Evolutionary conservation across 2,888 invertebrate genomes (phyloP).

Genomic region (Diplazon laetatorius): DNA sequence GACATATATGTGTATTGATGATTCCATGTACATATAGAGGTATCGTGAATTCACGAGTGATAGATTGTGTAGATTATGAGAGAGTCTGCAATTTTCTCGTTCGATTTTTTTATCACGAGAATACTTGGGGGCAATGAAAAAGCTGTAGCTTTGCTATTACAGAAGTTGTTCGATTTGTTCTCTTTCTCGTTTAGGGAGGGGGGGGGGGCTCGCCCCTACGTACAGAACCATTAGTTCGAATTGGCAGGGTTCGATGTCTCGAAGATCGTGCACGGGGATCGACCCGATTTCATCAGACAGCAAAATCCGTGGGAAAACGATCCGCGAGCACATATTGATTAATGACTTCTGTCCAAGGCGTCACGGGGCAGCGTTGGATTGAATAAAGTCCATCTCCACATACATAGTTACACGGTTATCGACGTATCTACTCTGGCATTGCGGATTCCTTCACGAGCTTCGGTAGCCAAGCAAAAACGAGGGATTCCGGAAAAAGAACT

Average conservation of each 20-base stretch:
- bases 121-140: background rate
- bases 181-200: constrained; percentile 17
- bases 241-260: constrained; percentile 46
- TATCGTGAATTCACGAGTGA: too few species aligned
- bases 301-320: constrained; percentile 42
- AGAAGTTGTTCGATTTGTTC: constrained; percentile 60
- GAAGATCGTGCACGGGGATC: constrained; percentile 48
- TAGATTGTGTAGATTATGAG: too few species aligned
- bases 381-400: constrained; percentile 35
- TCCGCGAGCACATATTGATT: constrained; percentile 53
- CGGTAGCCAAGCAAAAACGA: constrained; percentile 36
- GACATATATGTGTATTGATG: too few species aligned
- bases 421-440: too few species aligned
- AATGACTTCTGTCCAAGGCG: constrained; percentile 42
- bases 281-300: constrained; percentile 49
- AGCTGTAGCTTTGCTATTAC: constrained; percentile 18
- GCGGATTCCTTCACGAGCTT: constrained; percentile 16
- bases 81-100: background rate
- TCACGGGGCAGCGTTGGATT: constrained; percentile 32
- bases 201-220: too few species aligned
- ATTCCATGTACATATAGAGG: too few species aligned
- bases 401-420: background rate
- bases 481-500: constrained; percentile 29
- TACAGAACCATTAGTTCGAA: constrained; percentile 54
- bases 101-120: constrained; percentile 1